These are phyloP conservation scores for Ascaphus truei DNA, from an alignment of 2,113 vertebrate genomes.

Conservation along the genomic window DNA sequence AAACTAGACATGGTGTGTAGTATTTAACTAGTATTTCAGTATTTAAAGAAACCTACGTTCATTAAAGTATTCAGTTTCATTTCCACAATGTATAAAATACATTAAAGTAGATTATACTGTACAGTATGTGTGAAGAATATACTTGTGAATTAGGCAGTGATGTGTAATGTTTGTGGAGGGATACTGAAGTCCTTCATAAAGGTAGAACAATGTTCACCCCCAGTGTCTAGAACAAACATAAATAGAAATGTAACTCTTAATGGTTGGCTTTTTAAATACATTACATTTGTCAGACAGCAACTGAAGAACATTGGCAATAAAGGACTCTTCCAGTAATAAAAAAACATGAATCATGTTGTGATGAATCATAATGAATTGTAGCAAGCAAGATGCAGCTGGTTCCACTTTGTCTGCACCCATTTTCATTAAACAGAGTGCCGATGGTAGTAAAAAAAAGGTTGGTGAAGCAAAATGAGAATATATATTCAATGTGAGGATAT, in stretches of 20 bases:
- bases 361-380: constrained; percentile 29
- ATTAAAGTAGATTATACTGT: too few relatives aligned
- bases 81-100: too few relatives aligned
- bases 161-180: too few relatives aligned
- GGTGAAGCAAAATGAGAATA: constrained; percentile 6
- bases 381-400: constrained; percentile 23
- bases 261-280: constrained; percentile 3
- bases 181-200: too few relatives aligned
- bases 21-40: too few relatives aligned
- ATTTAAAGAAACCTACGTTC: too few relatives aligned
- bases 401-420: constrained; percentile 12
- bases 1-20: too few relatives aligned
- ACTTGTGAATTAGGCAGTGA: too few relatives aligned
- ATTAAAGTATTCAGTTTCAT: too few relatives aligned
- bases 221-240: too few relatives aligned
- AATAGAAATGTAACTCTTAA: not conserved
- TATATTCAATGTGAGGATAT: not conserved
- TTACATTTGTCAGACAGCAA: constrained; percentile 32
- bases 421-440: constrained; percentile 22
- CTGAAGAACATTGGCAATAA: constrained; percentile 40
- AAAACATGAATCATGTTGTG: constrained; percentile 37
- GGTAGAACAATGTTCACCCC: too few relatives aligned
- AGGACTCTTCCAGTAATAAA: constrained; percentile 33
- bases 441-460: not conserved
- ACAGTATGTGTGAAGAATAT: too few relatives aligned